Evolutionary conservation across 2,888 invertebrate genomes (phyloP), one percentile per base, ranked within the genome.

Genomic region (Brachyopa scutellaris): DNA sequence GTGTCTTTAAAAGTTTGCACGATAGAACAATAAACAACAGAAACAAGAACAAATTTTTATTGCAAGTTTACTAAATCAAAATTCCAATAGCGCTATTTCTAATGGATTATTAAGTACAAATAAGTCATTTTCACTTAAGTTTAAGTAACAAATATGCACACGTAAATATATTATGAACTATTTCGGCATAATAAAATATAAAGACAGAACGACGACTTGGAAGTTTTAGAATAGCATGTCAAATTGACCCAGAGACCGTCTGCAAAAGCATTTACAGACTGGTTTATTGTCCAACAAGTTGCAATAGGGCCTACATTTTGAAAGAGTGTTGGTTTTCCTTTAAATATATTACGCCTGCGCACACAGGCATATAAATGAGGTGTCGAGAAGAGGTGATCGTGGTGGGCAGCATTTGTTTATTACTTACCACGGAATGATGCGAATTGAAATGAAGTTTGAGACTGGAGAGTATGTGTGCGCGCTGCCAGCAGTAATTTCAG

Each of bases 171-270:
- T 45, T 21, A 11, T 21, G 45, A 21, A 21, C 21, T 45, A n/a
- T 21, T 45, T 45, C 5, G n/a, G n/a, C 19, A 21, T 21, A n/a
- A 19, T 7, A 15, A 38, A 38, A 45, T 21, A 21, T 19, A 19
- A 19, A 42, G 19, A 42, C 19, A 15, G 15, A 38, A 15, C 38
- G 9, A 21, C 21, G 19, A 38, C 38, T 15, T 17, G n/a, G 3
- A 15, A n/a, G 2, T n/a, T n/a, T n/a, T n/a, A n/a, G 15, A 47
- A 17, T 40, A 19, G 53, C 42, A 42, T 42, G 53, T 53, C 42
- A 67, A 67, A 55, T 55, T 33, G 21, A 31, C 13, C 53, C 42
- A 45, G 8, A 42, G 42, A 42, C 17, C 33, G 33, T 31, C 26
- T 23, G 31, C 11, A 55, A 21, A 19, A 29, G 17, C 26, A 31